phyloP scores from a whole-genome alignment of 1,140 invertebrate species.

The Bombus confusus region DNA sequence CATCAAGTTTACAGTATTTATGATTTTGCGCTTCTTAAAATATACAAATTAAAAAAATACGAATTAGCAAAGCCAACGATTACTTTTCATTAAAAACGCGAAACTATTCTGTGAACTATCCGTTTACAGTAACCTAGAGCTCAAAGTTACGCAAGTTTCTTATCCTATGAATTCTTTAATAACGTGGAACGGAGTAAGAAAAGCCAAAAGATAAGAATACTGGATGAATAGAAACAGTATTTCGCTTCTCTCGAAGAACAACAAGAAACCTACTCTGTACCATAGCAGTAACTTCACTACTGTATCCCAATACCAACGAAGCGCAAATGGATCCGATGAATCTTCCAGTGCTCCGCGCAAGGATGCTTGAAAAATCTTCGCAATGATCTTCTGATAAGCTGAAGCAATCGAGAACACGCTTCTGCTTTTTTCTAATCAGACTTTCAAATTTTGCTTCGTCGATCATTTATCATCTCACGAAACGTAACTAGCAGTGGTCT shows the following conservation, averaged over 20 bases:
- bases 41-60: not conserved
- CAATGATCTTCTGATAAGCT: not conserved
- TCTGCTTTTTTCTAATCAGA: not conserved
- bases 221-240: constrained; percentile 27
- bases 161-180: not conserved
- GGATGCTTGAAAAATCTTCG: not conserved
- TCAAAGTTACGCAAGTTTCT: constrained; percentile 4
- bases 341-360: too few relatives aligned
- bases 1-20: too few relatives aligned
- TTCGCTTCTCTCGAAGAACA: not conserved
- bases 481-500: not conserved
- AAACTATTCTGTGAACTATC: not conserved
- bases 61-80: not conserved
- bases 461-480: not conserved
- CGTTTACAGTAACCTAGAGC: not conserved
- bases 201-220: constrained; percentile 5
- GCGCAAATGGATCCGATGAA: constrained; percentile 10
- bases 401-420: not conserved
- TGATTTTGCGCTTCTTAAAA: too few relatives aligned
- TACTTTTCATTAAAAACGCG: constrained; percentile 3
- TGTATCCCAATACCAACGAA: not conserved
- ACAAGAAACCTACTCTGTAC: not conserved
- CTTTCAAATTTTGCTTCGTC: not conserved
- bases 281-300: not conserved
- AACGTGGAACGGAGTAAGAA: too few relatives aligned